Conservation (phyloP, 92 coral and sea anemone genomes). For the Zoanthus gigantus region DNA sequence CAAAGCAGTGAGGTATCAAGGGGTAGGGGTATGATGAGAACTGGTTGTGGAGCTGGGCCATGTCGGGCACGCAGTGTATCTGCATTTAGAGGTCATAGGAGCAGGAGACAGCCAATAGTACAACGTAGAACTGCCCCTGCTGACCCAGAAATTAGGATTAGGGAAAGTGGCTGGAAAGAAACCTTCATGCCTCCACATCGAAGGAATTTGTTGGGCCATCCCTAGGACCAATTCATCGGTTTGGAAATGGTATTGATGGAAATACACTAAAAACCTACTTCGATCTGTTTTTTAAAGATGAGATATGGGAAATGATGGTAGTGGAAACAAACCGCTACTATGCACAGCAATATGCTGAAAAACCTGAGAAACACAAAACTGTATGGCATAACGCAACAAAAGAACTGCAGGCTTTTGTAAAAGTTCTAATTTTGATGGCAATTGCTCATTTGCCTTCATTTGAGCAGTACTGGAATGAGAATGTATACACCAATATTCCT, state of each 20-base stretch:
- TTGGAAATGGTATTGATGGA: slow-evolving; percentile 13
- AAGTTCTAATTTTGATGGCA: not conserved
- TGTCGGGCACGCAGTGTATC: not conserved
- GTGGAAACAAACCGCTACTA: slow-evolving; percentile 63
- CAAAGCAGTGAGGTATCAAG: slow-evolving; percentile 22
- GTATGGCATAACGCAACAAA: not conserved
- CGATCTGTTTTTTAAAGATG: slow-evolving; percentile 24
- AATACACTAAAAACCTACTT: slow-evolving; percentile 31
- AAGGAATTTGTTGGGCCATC: slow-evolving; percentile 35
- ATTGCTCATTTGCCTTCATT: slow-evolving; percentile 1
- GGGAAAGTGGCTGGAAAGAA: not conserved
- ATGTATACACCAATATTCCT: slow-evolving; percentile 14
- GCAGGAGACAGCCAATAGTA: slow-evolving; percentile 14
- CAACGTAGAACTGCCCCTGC: not conserved
- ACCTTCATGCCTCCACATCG: not conserved
- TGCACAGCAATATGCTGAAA: slow-evolving; percentile 18
- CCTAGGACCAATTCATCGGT: slow-evolving; percentile 60
- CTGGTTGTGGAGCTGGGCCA: not conserved
- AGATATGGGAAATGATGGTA: slow-evolving; percentile 47
- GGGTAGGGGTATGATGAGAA: slow-evolving; percentile 13
- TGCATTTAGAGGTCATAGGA: slow-evolving; percentile 8
- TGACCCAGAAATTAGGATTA: slow-evolving; percentile 10
- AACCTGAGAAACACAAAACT: slow-evolving; percentile 7
- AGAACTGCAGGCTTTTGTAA: slow-evolving; percentile 17
- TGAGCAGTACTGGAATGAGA: not conserved